Conservation (phyloP, 2,113 vertebrate genomes). For the Eidolon helvum region DNA sequence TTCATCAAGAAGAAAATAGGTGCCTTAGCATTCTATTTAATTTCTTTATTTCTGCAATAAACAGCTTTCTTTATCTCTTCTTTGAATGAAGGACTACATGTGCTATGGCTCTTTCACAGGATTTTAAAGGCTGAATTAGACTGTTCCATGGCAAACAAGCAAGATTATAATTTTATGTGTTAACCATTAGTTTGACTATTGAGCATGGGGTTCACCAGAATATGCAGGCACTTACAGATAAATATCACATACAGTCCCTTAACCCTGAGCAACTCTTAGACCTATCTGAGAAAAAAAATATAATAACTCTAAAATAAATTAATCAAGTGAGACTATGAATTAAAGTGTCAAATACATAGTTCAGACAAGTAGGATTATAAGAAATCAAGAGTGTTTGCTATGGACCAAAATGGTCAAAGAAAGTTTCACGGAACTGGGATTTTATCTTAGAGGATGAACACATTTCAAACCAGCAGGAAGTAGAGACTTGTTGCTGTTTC, state of each 20-base stretch:
- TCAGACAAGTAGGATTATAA: neutral
- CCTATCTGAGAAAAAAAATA: neutral
- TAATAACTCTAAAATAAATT: neutral
- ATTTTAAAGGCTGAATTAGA: neutral
- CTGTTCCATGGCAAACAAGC: neutral
- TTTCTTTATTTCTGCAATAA: neutral
- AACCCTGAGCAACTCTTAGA: neutral
- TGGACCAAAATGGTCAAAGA: neutral
- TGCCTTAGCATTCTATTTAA: neutral
- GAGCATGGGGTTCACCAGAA: neutral
- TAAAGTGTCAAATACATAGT: neutral
- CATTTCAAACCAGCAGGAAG: neutral
- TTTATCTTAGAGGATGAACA: neutral
- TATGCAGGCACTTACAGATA: neutral
- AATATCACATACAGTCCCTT: neutral
- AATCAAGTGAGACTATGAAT: neutral
- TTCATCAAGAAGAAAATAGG: neutral
- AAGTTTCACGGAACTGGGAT: neutral
- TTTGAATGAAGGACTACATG: neutral
- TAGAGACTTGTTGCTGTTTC: neutral
- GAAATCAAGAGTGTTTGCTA: neutral
- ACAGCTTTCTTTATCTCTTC: too few relatives aligned
- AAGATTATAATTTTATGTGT: neutral
- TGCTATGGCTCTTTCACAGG: neutral
- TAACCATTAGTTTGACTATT: neutral